Evolutionary conservation across 2,888 invertebrate species (phyloP), one percentile per base, ranked within the genome.

Genomic region (Rhagonycha lutea): DNA sequence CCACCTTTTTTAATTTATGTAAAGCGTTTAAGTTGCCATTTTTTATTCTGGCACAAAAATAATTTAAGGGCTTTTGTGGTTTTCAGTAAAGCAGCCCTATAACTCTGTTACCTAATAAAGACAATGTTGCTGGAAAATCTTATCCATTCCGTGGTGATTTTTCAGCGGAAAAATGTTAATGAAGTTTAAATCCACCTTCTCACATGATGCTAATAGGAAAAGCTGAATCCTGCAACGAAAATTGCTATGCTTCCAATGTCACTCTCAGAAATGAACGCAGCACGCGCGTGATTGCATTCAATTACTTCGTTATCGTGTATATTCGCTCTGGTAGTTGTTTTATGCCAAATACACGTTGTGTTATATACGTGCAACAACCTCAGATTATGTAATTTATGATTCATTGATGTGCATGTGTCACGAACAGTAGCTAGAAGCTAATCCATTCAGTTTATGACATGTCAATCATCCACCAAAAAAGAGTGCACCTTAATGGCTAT

Each of bases 261-360:
- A 75, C 68, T 75, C 69, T 65, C 72, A 75, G 69, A 67, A 63
- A 60, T 65, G 24, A 69, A 69, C 72, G 72, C 75, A 72, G 67
- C 72, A 69, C 75, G 72, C 75, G 72, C 76, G 75, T 78, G 75
- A 78, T 78, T 78, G 78, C 78, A 73, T 78, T 78, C 75, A 75
- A 75, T 75, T 75, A 75, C 72, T 62, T 63, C 61, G 72, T 69
- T 69, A 76, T 76, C 73, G 73, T 63, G 72, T 72, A 75, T 72
- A 68, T 73, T 61, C 70, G 73, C 73, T 76, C 67, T 61, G 68
- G 24, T 76, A 68, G 61, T 67, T 75, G 75, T 73, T 70, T 72
- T 76, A 70, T 73, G 76, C 73, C 73, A 73, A 76, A 70, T 73
- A 70, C 73, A 76, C 62, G 73, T 70, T 70, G 69, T 60, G 18